Conservation (phyloP, 92 coral and sea anemone species). For the Zoanthus gigantus region DNA sequence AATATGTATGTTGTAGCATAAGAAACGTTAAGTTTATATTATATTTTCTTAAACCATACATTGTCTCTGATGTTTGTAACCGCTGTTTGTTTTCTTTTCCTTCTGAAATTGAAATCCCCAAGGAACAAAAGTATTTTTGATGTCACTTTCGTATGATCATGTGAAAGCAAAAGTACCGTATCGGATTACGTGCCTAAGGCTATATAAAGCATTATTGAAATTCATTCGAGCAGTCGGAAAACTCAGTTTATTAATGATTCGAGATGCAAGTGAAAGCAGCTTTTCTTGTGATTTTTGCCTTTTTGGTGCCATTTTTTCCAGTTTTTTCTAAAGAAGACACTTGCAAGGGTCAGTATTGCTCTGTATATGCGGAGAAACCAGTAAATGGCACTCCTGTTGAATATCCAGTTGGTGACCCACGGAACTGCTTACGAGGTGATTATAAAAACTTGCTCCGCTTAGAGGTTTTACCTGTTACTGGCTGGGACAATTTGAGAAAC, state of each 20-base stretch:
- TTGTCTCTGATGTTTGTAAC: too few relatives aligned
- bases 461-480: conserved; percentile 89
- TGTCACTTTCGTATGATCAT: too few relatives aligned
- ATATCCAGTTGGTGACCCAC: conserved; percentile 76
- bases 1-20: too few relatives aligned
- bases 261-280: not conserved
- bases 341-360: not conserved
- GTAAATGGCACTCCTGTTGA: not conserved
- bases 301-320: not conserved
- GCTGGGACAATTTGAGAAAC: conserved; percentile 92
- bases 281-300: not conserved
- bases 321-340: not conserved
- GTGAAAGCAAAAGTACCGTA: too few relatives aligned
- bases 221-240: too few relatives aligned
- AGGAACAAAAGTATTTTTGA: too few relatives aligned
- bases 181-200: too few relatives aligned
- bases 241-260: not conserved
- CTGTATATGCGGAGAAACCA: not conserved
- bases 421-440: conserved; percentile 64
- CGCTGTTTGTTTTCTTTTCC: too few relatives aligned
- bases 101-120: too few relatives aligned
- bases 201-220: too few relatives aligned
- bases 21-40: too few relatives aligned
- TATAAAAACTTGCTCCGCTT: conserved; percentile 63
- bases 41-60: too few relatives aligned